phyloP scores from a whole-genome alignment of 1,140 invertebrate species.

The Neoseiulus cucumeris region DNA sequence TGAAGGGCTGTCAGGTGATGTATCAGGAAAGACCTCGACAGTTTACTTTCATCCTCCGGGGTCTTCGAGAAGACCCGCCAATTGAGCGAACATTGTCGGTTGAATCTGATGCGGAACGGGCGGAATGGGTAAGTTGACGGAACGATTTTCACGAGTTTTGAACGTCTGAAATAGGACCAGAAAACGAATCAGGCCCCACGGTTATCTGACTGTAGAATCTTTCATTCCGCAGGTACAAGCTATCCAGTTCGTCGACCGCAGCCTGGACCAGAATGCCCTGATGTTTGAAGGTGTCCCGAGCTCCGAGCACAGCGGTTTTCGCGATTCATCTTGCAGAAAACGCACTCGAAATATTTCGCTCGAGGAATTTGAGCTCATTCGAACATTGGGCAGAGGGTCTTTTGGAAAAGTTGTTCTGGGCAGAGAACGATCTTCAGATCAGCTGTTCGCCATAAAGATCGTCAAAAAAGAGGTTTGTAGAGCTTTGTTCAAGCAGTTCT shows the following conservation, averaged over 20 bases:
- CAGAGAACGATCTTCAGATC: conserved; percentile 75
- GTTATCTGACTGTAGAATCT: background rate
- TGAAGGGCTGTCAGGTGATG: conserved; percentile 66
- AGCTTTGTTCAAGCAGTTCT: no score
- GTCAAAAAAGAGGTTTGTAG: conserved; percentile 96
- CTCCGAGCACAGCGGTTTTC: background rate
- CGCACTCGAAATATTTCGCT: conserved; percentile 21
- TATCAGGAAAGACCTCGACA: conserved; percentile 80
- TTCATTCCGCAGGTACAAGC: background rate
- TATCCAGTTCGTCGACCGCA: background rate
- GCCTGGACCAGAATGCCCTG: conserved; percentile 11
- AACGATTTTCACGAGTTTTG: no score
- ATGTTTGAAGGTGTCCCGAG: conserved; percentile 14
- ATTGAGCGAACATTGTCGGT: conserved; percentile 96
- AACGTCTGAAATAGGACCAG: no score
- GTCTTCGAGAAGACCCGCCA: conserved; percentile 90
- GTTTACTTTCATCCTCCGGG: conserved; percentile 88
- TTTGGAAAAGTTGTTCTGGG: conserved; percentile 99
- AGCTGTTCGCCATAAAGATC: conserved; percentile 96
- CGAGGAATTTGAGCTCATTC: conserved; percentile 33
- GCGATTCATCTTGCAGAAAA: background rate
- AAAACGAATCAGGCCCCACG: no score
- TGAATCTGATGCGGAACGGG: conserved; percentile 54
- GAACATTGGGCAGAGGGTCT: conserved; percentile 94
- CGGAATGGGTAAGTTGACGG: conserved; percentile 15